These are phyloP conservation scores for Australoheros facetus DNA, from an alignment of 2,797 vertebrate genomes.

Conservation along the genomic window DNA sequence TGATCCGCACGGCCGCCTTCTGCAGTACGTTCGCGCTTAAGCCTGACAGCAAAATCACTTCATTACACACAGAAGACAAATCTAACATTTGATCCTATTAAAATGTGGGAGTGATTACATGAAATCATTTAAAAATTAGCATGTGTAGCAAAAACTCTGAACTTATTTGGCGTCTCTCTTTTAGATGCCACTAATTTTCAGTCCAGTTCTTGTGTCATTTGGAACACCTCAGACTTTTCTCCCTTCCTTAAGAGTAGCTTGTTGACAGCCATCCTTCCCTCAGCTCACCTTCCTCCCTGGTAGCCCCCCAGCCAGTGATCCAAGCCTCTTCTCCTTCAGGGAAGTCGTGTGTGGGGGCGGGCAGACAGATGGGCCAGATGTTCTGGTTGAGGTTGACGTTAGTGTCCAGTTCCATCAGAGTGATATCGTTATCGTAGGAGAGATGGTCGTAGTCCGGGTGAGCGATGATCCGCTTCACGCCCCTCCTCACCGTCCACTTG, in stretches of 20 bases:
- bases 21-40: slow-evolving; percentile 81
- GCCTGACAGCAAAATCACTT: slow-evolving; percentile 64
- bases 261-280: no score
- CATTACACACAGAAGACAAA: no score
- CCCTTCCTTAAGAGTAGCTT: no score
- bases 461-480: background rate
- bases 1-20: slow-evolving; percentile 90
- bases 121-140: no score
- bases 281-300: background rate
- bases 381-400: background rate
- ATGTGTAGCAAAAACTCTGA: no score
- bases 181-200: no score
- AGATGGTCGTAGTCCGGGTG: accelerated
- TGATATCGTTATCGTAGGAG: background rate
- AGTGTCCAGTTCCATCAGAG: background rate
- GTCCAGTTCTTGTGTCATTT: no score
- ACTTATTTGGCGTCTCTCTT: no score
- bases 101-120: no score
- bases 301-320: slow-evolving; percentile 7
- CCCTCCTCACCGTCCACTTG: background rate
- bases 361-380: slow-evolving; percentile 3
- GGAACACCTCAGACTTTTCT: no score
- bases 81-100: no score
- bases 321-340: background rate
- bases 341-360: background rate